Percentiles rank a stretch among this genome's conserved stretches.
Conservation (phyloP, 2,888 invertebrate genomes). For the Alloscopus bannaensis region DNA sequence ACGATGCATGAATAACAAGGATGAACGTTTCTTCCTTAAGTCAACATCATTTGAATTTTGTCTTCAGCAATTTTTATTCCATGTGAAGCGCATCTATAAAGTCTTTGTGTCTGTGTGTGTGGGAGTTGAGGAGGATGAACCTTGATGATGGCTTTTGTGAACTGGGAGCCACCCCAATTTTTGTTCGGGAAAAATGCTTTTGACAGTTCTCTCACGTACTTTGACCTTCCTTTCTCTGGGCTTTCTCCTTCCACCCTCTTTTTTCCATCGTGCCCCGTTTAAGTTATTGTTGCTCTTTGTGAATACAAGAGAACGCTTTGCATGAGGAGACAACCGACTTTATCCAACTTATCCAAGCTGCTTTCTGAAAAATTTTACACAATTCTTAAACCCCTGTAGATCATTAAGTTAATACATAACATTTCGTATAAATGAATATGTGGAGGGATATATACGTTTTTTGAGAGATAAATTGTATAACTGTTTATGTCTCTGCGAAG, state of each 20-base stretch:
- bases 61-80: constrained; percentile 1
- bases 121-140: constrained; percentile 39
- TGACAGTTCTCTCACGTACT: constrained; percentile 71
- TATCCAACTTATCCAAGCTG: too few species aligned
- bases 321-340: constrained; percentile 2
- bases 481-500: too few species aligned
- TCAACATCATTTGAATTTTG: constrained; percentile 44
- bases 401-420: too few species aligned
- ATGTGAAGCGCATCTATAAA: constrained; percentile 16
- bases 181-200: constrained; percentile 44
- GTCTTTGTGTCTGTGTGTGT: constrained; percentile 1
- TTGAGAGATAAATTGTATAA: too few species aligned
- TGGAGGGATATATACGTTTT: too few species aligned
- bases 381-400: too few species aligned
- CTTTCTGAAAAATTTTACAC: too few species aligned
- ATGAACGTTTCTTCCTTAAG: constrained; percentile 1
- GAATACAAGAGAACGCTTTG: constrained; percentile 19
- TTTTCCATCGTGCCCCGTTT: constrained; percentile 32
- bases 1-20: constrained; percentile 38
- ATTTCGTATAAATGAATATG: too few species aligned
- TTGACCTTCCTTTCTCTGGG: constrained; percentile 66
- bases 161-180: constrained; percentile 32
- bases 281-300: constrained; percentile 22
- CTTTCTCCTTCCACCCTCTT: constrained; percentile 52
- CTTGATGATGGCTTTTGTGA: constrained; percentile 34